Conservation (phyloP, 1,140 invertebrate genomes). For the Myzus persicae region DNA sequence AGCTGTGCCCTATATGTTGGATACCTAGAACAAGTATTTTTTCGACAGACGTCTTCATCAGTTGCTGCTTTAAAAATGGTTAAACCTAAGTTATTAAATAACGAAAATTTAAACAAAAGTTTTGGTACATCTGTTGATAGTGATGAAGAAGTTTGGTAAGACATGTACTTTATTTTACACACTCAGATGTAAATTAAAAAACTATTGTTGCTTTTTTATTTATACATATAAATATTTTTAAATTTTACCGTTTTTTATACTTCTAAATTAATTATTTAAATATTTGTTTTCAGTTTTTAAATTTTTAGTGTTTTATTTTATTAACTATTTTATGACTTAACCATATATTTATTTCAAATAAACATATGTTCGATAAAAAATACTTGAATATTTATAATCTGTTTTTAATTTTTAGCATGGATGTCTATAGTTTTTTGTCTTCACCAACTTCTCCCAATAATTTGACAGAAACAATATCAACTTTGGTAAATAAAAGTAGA, state of each 20-base stretch:
- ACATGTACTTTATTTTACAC: neutral
- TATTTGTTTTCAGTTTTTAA: neutral
- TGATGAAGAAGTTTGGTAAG: slow-evolving; percentile 79
- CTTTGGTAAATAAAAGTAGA: slow-evolving; percentile 74
- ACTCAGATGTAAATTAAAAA: too few species aligned
- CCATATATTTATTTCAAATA: neutral
- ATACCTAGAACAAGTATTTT: slow-evolving; percentile 87
- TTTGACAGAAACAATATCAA: slow-evolving; percentile 67
- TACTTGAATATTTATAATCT: neutral
- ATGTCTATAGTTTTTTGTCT: slow-evolving; percentile 83
- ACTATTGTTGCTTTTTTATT: too few species aligned
- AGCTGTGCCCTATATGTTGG: slow-evolving; percentile 86
- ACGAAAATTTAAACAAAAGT: slow-evolving; percentile 66
- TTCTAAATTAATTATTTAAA: too few species aligned
- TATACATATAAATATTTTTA: too few species aligned
- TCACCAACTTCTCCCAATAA: slow-evolving; percentile 68
- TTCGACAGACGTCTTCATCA: slow-evolving; percentile 68
- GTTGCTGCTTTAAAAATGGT: neutral
- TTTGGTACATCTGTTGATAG: slow-evolving; percentile 68
- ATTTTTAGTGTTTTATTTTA: too few species aligned
- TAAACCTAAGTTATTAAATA: slow-evolving; percentile 59
- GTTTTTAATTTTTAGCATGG: slow-evolving; percentile 70
- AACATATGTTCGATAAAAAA: neutral
- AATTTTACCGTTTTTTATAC: neutral
- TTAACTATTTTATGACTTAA: neutral